Evolutionary conservation across 2,797 vertebrate species (phyloP).

Genomic region (Eospalax fontanierii): DNA sequence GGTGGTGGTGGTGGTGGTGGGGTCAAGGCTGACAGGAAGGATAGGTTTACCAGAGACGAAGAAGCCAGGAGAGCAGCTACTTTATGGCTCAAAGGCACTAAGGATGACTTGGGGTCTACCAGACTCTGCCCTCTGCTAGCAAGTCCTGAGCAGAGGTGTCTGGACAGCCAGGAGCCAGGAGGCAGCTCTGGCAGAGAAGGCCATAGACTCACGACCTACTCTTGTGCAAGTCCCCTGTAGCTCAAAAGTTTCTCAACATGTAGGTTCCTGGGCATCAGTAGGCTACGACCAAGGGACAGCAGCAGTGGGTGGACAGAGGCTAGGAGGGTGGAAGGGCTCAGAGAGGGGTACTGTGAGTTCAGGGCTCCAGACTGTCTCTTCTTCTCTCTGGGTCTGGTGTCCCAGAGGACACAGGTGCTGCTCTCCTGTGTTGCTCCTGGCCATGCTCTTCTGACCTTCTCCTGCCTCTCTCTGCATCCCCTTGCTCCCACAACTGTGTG

Average conservation of each 20-base stretch:
- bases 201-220: accelerated
- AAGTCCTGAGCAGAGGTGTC: not conserved
- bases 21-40: too few relatives aligned
- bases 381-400: not conserved
- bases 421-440: not conserved
- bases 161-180: not conserved
- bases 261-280: accelerated
- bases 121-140: not conserved
- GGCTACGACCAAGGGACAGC: not conserved
- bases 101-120: not conserved
- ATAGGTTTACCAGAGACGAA: not conserved
- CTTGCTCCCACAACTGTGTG: accelerated
- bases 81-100: not conserved
- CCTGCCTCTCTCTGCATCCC: not conserved
- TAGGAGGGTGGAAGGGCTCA: too few relatives aligned
- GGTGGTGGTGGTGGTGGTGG: accelerated
- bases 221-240: not conserved
- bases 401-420: not conserved
- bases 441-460: not conserved
- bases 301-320: not conserved
- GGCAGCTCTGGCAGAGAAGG: not conserved
- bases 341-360: not conserved
- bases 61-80: not conserved
- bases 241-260: not conserved
- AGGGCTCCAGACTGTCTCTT: not conserved